A percentile compares a stretch with the other conserved stretches of the same genome.
phyloP scores from a whole-genome alignment of 2,797 vertebrate genomes.

The Gila robusta region DNA sequence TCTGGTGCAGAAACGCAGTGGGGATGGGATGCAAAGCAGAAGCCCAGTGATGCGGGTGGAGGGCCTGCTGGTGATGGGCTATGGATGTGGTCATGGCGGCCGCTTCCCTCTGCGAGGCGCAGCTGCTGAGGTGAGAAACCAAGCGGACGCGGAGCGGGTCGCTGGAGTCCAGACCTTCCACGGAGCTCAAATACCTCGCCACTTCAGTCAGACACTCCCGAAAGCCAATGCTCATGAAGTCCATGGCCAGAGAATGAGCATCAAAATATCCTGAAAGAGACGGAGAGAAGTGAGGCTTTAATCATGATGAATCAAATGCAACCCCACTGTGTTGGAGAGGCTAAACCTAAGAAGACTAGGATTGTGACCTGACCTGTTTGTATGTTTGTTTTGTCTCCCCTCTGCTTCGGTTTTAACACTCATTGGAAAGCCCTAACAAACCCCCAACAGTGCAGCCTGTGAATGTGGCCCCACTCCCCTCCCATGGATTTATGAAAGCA shows the following conservation, averaged over 20 bases:
- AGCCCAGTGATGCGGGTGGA: conserved; percentile 87
- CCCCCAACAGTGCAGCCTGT: conserved; percentile 76
- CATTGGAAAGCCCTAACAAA: conserved; percentile 86
- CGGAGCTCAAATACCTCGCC: conserved; percentile 87
- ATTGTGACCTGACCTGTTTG: conserved; percentile 62
- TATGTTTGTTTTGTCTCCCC: conserved; percentile 85
- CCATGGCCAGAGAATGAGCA: conserved; percentile 90
- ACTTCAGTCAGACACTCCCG: conserved; percentile 92
- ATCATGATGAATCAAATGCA: conserved; percentile 23
- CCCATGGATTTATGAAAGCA: conserved; percentile 92
- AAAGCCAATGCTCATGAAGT: conserved; percentile 97
- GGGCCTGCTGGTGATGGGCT: conserved; percentile 70
- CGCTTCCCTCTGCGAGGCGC: conserved; percentile 87
- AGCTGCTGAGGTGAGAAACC: conserved; percentile 91
- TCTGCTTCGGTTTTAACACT: conserved; percentile 77
- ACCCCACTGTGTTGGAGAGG: conserved; percentile 40
- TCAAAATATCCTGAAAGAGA: conserved; percentile 86
- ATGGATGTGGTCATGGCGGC: conserved; percentile 85
- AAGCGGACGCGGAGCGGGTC: conserved; percentile 87
- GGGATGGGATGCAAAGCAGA: conserved; percentile 85
- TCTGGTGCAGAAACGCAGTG: conserved; percentile 81
- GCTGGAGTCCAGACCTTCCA: conserved; percentile 88
- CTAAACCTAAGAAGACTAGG: conserved; percentile 44
- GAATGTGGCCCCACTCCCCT: conserved; percentile 83
- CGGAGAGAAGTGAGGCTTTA: conserved; percentile 1